phyloP scores from a whole-genome alignment of 2,888 invertebrate genomes.

The Ectropis crepuscularia region DNA sequence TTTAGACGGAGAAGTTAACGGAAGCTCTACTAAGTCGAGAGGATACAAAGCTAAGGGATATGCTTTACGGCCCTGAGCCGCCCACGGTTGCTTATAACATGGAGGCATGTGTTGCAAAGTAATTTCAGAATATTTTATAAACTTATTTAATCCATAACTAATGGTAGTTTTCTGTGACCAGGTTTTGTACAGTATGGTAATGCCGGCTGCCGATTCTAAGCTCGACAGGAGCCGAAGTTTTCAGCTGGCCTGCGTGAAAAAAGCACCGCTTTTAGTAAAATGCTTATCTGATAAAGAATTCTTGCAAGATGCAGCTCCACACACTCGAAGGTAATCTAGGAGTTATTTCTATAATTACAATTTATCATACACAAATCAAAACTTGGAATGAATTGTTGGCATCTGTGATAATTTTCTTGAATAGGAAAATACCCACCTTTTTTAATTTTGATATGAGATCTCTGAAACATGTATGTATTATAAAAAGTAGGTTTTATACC shows the following conservation, averaged over 20 bases:
- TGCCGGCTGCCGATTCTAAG: constrained; percentile 94
- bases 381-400: too few species aligned
- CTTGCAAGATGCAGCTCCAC: constrained; percentile 75
- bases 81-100: constrained; percentile 81
- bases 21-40: constrained; percentile 76
- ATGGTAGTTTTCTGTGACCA: constrained; percentile 40
- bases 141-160: neutral
- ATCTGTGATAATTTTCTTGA: too few species aligned
- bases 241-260: constrained; percentile 86
- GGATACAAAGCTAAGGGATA: constrained; percentile 71
- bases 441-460: too few species aligned
- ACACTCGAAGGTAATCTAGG: constrained; percentile 70
- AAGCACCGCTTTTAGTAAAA: constrained; percentile 78
- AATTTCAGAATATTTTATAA: constrained; percentile 14
- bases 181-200: constrained; percentile 94
- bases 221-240: constrained; percentile 87
- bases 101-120: constrained; percentile 58
- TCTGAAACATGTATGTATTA: too few species aligned
- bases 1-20: constrained; percentile 73
- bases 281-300: constrained; percentile 79
- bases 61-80: constrained; percentile 78
- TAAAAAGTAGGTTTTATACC: too few species aligned
- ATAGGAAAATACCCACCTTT: too few species aligned
- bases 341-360: too few species aligned
- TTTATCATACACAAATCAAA: too few species aligned